A percentile compares a stretch with the other conserved stretches of the same genome.
These are phyloP conservation scores for Esox masquinongy DNA, from an alignment of 2,797 vertebrate species.

Conservation along the genomic window DNA sequence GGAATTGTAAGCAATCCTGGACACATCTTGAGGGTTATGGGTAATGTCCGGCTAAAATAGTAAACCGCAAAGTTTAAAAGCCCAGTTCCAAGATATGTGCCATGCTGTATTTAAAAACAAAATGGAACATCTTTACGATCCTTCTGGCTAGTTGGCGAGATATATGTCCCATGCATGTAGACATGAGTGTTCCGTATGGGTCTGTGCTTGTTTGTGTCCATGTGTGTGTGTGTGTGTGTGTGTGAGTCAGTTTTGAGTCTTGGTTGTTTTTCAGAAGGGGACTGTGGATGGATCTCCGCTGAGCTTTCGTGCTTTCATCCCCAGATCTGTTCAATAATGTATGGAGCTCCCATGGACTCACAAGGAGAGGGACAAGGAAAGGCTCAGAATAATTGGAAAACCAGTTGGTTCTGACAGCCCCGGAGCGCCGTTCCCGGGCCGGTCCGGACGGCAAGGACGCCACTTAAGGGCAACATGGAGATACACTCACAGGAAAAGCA, in stretches of 20 bases:
- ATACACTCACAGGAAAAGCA: constrained; percentile 58
- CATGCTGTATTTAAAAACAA: too few species aligned
- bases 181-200: neutral
- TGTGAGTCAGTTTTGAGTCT: constrained; percentile 50
- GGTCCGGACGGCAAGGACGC: constrained; percentile 50
- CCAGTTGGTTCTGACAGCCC: constrained; percentile 54
- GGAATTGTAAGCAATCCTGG: neutral
- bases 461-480: constrained; percentile 77
- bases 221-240: constrained; percentile 12
- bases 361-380: constrained; percentile 30
- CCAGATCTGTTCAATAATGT: constrained; percentile 81
- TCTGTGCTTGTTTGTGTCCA: constrained; percentile 19
- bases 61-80: too few species aligned
- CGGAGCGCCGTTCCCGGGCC: constrained; percentile 45
- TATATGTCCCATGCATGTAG: too few species aligned
- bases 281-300: constrained; percentile 61
- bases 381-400: constrained; percentile 31
- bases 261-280: constrained; percentile 36
- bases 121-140: constrained; percentile 18
- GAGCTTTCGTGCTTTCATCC: constrained; percentile 76
- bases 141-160: neutral
- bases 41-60: too few species aligned
- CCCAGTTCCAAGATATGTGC: too few species aligned
- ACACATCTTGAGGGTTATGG: too few species aligned
- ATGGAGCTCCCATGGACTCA: constrained; percentile 78